These are phyloP conservation scores for Mesorhabditis belari DNA, from an alignment of 2,888 invertebrate genomes.

Conservation along the genomic window DNA sequence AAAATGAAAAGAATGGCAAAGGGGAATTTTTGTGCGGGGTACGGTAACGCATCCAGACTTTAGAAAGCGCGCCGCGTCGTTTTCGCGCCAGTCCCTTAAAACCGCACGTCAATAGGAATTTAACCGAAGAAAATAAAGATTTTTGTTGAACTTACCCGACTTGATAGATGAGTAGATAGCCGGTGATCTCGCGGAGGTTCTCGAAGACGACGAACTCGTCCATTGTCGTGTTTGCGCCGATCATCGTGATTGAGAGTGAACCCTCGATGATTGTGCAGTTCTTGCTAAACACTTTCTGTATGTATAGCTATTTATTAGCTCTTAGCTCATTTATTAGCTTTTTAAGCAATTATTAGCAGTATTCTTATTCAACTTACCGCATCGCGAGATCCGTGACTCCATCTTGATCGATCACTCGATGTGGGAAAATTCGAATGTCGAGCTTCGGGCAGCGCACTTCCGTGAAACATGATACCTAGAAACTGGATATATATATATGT, in stretches of 20 bases:
- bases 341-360: no score
- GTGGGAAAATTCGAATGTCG: slow-evolving; percentile 20
- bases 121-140: no score
- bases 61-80: no score
- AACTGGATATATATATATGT: no score
- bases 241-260: slow-evolving; percentile 75
- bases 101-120: no score
- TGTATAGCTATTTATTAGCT: no score
- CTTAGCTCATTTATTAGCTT: no score
- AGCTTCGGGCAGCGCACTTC: slow-evolving; percentile 23
- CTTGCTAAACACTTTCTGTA: no score
- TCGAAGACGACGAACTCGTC: slow-evolving; percentile 70
- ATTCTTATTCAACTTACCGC: background rate
- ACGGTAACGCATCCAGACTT: no score
- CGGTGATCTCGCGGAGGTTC: slow-evolving; percentile 80
- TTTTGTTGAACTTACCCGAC: slow-evolving; percentile 56
- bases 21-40: no score
- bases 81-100: no score
- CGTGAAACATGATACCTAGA: background rate
- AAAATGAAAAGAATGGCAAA: no score
- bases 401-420: slow-evolving; percentile 6
- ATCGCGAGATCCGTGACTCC: background rate
- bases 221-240: slow-evolving; percentile 56
- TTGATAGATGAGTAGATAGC: slow-evolving; percentile 76
- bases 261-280: slow-evolving; percentile 89